A percentile compares a stretch with the other conserved stretches of the same genome.
These are phyloP conservation scores for Diadromus collaris DNA, from an alignment of 2,888 invertebrate genomes.

Conservation along the genomic window DNA sequence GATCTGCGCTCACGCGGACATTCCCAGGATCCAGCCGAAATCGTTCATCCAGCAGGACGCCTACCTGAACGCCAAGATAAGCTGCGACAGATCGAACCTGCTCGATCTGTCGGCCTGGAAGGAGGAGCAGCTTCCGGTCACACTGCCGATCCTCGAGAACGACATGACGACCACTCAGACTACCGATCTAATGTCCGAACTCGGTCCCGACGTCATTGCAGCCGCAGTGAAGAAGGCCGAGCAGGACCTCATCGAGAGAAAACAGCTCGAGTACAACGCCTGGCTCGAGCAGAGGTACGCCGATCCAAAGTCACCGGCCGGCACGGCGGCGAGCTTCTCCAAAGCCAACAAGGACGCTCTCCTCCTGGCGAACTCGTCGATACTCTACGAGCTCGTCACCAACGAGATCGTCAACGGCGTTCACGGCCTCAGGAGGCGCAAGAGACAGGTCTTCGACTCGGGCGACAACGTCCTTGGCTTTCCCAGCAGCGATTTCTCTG, in stretches of 20 bases:
- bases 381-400: constrained; percentile 93
- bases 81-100: constrained; percentile 87
- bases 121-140: constrained; percentile 79
- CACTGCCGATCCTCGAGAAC: constrained; percentile 74
- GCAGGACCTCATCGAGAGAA: constrained; percentile 87
- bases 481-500: constrained; percentile 86
- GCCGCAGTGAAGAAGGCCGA: constrained; percentile 91
- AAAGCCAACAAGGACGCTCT: constrained; percentile 93
- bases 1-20: constrained; percentile 88
- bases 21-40: constrained; percentile 90
- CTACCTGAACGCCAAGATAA: constrained; percentile 88
- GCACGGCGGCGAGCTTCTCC: constrained; percentile 94
- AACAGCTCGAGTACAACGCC: constrained; percentile 90
- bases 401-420: constrained; percentile 89
- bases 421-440: constrained; percentile 82
- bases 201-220: constrained; percentile 87
- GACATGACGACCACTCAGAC: constrained; percentile 60
- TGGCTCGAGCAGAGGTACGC: constrained; percentile 84
- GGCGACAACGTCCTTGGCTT: constrained; percentile 81
- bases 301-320: constrained; percentile 92
- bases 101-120: constrained; percentile 88
- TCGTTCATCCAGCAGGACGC: constrained; percentile 93
- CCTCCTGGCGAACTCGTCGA: constrained; percentile 91
- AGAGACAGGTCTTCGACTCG: constrained; percentile 88
- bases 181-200: constrained; percentile 81